phyloP scores from a whole-genome alignment of 2,113 vertebrate species.

The Origma solitaria region DNA sequence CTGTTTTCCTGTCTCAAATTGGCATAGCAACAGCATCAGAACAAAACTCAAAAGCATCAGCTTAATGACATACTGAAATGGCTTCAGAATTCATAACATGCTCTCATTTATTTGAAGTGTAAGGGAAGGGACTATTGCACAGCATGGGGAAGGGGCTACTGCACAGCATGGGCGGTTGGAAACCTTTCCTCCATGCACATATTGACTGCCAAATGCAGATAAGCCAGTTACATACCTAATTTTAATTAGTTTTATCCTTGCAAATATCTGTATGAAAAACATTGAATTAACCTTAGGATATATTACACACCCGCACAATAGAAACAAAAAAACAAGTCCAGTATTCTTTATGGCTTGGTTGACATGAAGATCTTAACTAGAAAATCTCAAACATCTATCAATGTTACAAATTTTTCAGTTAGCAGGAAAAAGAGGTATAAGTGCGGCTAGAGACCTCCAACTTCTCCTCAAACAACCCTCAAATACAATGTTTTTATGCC shows the following conservation, averaged over 20 bases:
- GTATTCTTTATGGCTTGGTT: neutral
- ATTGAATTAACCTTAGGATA: neutral
- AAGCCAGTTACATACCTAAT: neutral
- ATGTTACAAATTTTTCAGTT: neutral
- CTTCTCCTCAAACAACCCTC: neutral
- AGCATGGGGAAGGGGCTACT: neutral
- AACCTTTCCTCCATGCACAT: neutral
- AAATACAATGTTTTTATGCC: fast-evolving
- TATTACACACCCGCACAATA: neutral
- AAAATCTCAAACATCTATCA: neutral
- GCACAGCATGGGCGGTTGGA: neutral
- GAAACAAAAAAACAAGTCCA: neutral
- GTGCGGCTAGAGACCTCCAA: neutral
- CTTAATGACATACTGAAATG: neutral
- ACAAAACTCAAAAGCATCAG: neutral
- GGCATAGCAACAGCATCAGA: constrained; percentile 42
- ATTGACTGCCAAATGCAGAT: neutral
- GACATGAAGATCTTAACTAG: neutral
- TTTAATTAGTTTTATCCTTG: neutral
- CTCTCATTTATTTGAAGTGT: neutral
- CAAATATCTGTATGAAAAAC: neutral
- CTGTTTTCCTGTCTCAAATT: neutral
- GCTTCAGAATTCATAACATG: neutral
- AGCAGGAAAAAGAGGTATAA: neutral
- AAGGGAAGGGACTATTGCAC: neutral